phyloP scores from a whole-genome alignment of 2,888 invertebrate species.

The Trachelus tabidus region DNA sequence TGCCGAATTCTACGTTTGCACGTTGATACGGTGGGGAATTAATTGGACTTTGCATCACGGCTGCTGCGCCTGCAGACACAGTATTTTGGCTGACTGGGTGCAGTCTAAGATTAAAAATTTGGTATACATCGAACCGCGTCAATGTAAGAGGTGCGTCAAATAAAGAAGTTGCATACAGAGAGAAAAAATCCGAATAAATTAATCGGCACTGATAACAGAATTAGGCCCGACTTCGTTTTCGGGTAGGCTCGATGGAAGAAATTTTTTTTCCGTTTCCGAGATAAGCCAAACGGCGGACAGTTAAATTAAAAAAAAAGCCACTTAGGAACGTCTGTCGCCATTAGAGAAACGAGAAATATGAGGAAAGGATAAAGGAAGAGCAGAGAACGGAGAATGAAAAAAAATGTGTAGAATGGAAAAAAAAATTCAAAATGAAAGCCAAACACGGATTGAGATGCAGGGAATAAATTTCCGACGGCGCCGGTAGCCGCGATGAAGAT shows the following conservation, averaged over 20 bases:
- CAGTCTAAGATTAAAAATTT: no score
- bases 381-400: not conserved
- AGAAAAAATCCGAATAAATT: no score
- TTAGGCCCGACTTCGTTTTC: not conserved
- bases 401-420: not conserved
- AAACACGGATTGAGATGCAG: constrained; percentile 42
- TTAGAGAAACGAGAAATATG: not conserved
- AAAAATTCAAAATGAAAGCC: constrained; percentile 23
- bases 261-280: not conserved
- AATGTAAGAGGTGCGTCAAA: no score
- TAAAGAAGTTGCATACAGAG: no score
- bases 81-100: not conserved
- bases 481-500: constrained; percentile 33
- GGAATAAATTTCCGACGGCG: constrained; percentile 24
- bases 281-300: not conserved
- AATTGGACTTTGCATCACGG: no score
- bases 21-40: not conserved
- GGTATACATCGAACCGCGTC: no score
- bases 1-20: not conserved
- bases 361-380: constrained; percentile 4
- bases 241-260: not conserved
- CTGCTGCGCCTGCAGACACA: not conserved
- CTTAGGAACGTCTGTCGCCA: not conserved
- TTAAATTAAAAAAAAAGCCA: not conserved
- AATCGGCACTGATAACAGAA: no score